A percentile compares a stretch with the other conserved stretches of the same genome.
These are phyloP conservation scores for Eilema caniola DNA, from an alignment of 2,888 invertebrate genomes.

Conservation along the genomic window DNA sequence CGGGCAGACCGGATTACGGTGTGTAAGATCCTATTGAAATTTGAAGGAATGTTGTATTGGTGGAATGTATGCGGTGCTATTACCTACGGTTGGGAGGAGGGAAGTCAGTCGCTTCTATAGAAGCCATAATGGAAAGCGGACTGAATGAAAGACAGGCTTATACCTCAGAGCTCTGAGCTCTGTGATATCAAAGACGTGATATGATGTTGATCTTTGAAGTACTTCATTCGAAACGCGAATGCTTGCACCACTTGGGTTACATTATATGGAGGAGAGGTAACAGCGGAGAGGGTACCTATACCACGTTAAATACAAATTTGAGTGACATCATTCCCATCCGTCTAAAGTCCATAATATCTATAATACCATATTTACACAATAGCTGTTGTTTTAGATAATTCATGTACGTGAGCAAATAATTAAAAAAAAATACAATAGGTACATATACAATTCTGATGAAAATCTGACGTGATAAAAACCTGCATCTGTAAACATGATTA, in stretches of 20 bases:
- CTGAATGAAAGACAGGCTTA: no score
- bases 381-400: background rate
- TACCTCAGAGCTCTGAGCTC: background rate
- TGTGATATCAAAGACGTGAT: background rate
- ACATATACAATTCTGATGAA: background rate
- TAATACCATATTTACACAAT: background rate
- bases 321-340: no score
- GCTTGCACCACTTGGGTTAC: no score
- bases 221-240: background rate
- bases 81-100: background rate
- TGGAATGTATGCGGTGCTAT: background rate
- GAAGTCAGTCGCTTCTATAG: background rate
- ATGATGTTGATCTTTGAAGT: background rate
- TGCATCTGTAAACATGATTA: background rate
- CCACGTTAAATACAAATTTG: background rate
- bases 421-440: no score
- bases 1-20: background rate
- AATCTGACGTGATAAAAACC: slow-evolving; percentile 4
- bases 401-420: background rate
- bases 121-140: no score
- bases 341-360: background rate
- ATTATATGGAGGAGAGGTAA: no score
- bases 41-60: background rate
- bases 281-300: background rate
- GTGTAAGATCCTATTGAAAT: background rate